phyloP scores from a whole-genome alignment of 2,888 invertebrate genomes.

The Carpatolechia fugitivella region DNA sequence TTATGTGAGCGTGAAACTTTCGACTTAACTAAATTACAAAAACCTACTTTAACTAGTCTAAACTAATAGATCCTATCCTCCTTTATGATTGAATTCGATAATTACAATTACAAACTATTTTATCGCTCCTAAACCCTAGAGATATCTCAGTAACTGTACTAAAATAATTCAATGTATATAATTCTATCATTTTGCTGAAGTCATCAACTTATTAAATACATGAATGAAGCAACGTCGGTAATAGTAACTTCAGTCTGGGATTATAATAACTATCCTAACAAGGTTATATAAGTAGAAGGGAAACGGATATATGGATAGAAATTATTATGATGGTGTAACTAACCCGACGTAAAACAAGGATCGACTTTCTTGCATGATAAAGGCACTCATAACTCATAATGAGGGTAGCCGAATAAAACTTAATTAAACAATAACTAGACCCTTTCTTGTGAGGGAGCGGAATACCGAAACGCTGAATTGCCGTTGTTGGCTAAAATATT shows the following conservation, averaged over 20 bases:
- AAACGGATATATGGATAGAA: background rate
- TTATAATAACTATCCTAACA: too few relatives aligned
- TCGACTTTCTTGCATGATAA: conserved; percentile 7
- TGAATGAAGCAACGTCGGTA: background rate
- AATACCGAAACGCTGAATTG: conserved; percentile 19
- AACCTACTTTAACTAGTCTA: too few relatives aligned
- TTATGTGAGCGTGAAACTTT: background rate
- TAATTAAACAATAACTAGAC: conserved; percentile 31
- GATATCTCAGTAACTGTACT: too few relatives aligned
- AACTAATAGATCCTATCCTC: too few relatives aligned
- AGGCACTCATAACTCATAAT: conserved; percentile 14
- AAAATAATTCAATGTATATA: too few relatives aligned
- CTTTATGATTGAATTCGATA: too few relatives aligned
- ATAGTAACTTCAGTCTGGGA: background rate
- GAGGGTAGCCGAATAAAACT: conserved; percentile 32
- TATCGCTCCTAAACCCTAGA: too few relatives aligned
- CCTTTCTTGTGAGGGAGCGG: conserved; percentile 22
- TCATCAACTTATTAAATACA: too few relatives aligned
- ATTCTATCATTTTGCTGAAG: too few relatives aligned
- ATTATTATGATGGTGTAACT: background rate
- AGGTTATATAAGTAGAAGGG: background rate
- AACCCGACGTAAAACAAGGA: conserved; percentile 5
- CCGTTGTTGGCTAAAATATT: background rate
- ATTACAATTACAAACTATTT: too few relatives aligned
- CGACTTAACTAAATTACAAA: too few relatives aligned